Evolutionary conservation across 2,113 vertebrate species (phyloP).

Genomic region (Brachionichthys hirsutus): DNA sequence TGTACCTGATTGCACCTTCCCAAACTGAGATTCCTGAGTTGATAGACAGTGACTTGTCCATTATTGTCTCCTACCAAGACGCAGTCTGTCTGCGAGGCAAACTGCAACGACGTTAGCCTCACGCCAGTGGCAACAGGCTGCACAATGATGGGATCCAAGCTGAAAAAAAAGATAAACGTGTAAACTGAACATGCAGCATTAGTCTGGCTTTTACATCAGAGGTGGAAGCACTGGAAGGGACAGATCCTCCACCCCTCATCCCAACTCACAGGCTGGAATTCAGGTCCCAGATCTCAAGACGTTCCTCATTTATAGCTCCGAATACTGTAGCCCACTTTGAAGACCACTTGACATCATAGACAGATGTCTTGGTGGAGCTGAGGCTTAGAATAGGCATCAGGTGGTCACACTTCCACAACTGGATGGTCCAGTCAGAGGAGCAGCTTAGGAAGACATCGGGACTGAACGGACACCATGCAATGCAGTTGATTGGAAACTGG

Average conservation of each 20-base stretch:
- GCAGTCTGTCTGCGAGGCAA: constrained; percentile 78
- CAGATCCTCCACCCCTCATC: not conserved
- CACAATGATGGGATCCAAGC: constrained; percentile 79
- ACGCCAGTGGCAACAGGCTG: constrained; percentile 63
- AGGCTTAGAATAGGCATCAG: constrained; percentile 75
- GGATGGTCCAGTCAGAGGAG: constrained; percentile 88
- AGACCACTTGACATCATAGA: constrained; percentile 83
- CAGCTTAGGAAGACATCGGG: constrained; percentile 87
- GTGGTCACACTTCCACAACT: constrained; percentile 82
- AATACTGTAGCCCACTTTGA: constrained; percentile 81
- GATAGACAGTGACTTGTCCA: constrained; percentile 82
- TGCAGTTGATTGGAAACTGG: constrained; percentile 83
- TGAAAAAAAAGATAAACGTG: constrained; percentile 44
- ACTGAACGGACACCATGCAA: constrained; percentile 85
- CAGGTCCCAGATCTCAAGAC: constrained; percentile 90
- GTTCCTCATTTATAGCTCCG: constrained; percentile 75
- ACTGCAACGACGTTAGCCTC: constrained; percentile 78
- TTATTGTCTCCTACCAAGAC: constrained; percentile 83
- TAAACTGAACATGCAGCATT: not conserved
- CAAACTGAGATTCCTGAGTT: constrained; percentile 73
- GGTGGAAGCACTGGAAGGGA: not conserved
- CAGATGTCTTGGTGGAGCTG: constrained; percentile 68
- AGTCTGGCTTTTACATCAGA: constrained; percentile 1
- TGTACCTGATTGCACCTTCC: constrained; percentile 70
- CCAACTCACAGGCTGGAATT: constrained; percentile 81